These are phyloP conservation scores for Sorex fumeus DNA, from an alignment of 2,113 vertebrate genomes.

Conservation along the genomic window DNA sequence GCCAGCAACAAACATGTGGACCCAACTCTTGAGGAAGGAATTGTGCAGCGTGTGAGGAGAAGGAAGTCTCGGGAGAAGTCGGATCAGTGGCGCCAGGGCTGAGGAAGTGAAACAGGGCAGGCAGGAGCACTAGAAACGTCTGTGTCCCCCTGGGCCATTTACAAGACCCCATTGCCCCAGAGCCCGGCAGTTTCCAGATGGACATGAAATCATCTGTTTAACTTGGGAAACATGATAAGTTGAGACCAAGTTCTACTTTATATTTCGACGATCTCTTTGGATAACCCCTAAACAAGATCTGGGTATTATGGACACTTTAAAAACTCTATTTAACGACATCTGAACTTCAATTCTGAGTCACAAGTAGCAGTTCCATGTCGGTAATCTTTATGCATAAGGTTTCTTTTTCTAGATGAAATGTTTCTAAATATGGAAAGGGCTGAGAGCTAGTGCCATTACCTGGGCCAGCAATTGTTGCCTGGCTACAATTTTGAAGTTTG, in stretches of 20 bases:
- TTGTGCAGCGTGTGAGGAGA: no score
- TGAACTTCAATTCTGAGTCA: not conserved
- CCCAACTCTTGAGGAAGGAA: no score
- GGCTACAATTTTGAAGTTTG: no score
- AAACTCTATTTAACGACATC: not conserved
- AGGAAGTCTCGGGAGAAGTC: no score
- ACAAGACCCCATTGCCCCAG: not conserved
- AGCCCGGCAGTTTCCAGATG: not conserved
- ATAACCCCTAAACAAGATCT: not conserved
- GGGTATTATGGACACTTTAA: not conserved
- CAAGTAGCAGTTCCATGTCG: not conserved
- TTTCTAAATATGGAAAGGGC: not conserved
- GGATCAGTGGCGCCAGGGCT: no score
- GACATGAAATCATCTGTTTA: not conserved
- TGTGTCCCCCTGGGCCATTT: not conserved
- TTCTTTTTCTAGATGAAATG: not conserved
- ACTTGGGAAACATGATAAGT: not conserved
- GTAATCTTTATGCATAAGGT: not conserved
- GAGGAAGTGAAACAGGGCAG: no score
- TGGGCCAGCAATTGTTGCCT: no score
- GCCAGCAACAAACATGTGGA: no score
- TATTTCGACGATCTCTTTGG: not conserved
- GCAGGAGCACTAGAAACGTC: not conserved
- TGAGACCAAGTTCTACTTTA: not conserved
- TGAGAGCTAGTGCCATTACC: not conserved